Conservation (phyloP, 1,140 invertebrate species). For the Lasioglossum albipes region DNA sequence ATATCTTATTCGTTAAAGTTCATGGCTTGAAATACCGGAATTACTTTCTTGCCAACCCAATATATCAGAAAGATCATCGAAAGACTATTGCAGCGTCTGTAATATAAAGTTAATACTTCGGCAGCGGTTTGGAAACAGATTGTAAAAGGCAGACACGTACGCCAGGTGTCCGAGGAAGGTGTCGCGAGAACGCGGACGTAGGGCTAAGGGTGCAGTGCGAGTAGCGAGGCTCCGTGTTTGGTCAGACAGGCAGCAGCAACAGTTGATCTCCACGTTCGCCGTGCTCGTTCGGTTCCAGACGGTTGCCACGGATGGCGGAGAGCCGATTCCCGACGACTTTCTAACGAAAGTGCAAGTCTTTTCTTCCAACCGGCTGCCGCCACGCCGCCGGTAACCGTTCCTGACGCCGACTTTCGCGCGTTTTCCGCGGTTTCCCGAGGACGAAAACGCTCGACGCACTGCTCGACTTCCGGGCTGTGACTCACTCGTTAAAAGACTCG, state of each 20-base stretch:
- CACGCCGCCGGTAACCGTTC: constrained; percentile 69
- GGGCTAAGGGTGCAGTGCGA: constrained; percentile 44
- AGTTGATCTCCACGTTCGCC: constrained; percentile 44
- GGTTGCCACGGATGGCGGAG: constrained; percentile 73
- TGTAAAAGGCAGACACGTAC: no score
- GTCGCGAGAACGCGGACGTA: constrained; percentile 16
- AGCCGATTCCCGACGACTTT: constrained; percentile 74
- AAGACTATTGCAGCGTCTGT: no score
- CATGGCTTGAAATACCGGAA: no score
- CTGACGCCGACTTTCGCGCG: constrained; percentile 63
- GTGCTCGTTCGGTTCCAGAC: constrained; percentile 23
- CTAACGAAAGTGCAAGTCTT: constrained; percentile 80
- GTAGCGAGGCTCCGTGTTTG: constrained; percentile 54
- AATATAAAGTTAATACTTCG: no score
- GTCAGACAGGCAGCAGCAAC: constrained; percentile 44
- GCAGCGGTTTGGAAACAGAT: no score
- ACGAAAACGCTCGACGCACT: constrained; percentile 45
- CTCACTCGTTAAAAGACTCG: constrained; percentile 29
- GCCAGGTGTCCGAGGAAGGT: background rate
- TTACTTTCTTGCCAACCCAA: no score
- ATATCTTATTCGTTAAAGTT: no score
- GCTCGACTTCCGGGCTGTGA: constrained; percentile 50
- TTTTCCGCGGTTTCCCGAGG: constrained; percentile 75
- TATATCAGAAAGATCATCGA: no score
- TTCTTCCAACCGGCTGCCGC: constrained; percentile 69